Percentiles rank a stretch among this genome's conserved stretches.
phyloP scores from a whole-genome alignment of 2,113 vertebrate genomes.

The Nymphicus hollandicus region DNA sequence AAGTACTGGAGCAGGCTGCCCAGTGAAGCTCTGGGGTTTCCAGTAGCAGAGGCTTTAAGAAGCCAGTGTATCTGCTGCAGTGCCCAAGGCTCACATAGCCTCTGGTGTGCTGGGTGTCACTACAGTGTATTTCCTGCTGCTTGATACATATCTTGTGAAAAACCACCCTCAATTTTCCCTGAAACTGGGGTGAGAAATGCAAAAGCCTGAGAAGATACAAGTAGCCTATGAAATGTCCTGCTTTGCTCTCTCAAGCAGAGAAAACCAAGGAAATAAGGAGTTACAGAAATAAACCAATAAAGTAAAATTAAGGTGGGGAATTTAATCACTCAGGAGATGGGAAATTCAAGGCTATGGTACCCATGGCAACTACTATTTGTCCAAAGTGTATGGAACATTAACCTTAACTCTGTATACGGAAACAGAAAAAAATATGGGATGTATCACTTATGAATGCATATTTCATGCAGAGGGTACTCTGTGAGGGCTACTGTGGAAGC shows the following conservation, averaged over 20 bases:
- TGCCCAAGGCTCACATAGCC: not conserved
- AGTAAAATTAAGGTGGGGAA: conserved; percentile 35
- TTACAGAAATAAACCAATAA: conserved; percentile 36
- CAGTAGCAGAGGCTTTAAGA: not conserved
- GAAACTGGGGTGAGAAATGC: not conserved
- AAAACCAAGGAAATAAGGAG: conserved; percentile 16
- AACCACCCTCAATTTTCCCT: not conserved
- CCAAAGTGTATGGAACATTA: conserved; percentile 45
- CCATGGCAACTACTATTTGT: conserved; percentile 44
- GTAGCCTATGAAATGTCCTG: not conserved
- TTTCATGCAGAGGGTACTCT: conserved; percentile 4
- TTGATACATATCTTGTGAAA: not conserved
- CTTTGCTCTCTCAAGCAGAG: not conserved
- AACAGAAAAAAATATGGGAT: conserved; percentile 5
- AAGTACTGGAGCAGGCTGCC: not conserved
- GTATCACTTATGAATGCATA: not conserved
- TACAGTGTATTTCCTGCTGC: accelerated
- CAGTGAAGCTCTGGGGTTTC: accelerated
- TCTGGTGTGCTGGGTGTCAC: not conserved
- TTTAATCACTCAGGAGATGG: conserved; percentile 44
- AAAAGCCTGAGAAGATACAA: not conserved
- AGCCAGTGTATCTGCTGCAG: accelerated
- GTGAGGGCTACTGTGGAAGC: not conserved
- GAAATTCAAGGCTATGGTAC: conserved; percentile 32
- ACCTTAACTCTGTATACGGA: conserved; percentile 24